A percentile compares a stretch with the other conserved stretches of the same genome.
Conservation (phyloP, 2,113 vertebrate genomes). For the Calidris pygmaea region DNA sequence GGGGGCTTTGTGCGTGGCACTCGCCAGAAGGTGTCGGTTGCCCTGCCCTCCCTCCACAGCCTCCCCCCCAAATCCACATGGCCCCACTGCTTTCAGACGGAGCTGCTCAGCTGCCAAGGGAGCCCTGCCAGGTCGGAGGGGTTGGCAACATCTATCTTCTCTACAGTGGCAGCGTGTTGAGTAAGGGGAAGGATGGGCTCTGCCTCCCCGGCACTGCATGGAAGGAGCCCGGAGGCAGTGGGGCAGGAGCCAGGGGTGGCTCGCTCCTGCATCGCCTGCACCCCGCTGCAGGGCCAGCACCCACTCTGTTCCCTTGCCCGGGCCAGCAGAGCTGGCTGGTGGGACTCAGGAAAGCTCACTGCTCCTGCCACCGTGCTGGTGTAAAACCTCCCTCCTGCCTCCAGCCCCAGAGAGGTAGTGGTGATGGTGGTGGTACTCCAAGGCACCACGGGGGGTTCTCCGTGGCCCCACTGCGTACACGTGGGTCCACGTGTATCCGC, state of each 20-base stretch:
- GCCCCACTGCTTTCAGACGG: neutral
- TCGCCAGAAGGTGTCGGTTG: fast-evolving
- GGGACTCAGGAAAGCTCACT: fast-evolving
- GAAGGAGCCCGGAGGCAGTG: neutral
- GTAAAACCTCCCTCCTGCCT: fast-evolving
- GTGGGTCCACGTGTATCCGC: fast-evolving
- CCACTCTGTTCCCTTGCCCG: fast-evolving
- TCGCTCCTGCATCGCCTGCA: fast-evolving
- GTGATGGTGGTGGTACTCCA: neutral
- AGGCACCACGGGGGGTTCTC: neutral
- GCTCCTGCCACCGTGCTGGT: fast-evolving
- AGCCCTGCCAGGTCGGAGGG: neutral
- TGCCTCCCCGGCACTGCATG: fast-evolving
- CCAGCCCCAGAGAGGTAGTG: neutral
- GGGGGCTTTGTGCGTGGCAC: neutral
- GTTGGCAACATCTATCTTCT: neutral
- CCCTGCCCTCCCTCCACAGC: neutral
- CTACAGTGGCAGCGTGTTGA: neutral
- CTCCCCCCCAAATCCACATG: neutral
- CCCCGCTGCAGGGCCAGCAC: fast-evolving
- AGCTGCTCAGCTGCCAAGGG: neutral
- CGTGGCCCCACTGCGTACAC: fast-evolving
- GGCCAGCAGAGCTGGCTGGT: neutral
- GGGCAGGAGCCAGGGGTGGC: neutral
- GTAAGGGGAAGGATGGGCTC: neutral